Conservation (phyloP, 2,888 invertebrate genomes). For the Rhagonycha fulva region DNA sequence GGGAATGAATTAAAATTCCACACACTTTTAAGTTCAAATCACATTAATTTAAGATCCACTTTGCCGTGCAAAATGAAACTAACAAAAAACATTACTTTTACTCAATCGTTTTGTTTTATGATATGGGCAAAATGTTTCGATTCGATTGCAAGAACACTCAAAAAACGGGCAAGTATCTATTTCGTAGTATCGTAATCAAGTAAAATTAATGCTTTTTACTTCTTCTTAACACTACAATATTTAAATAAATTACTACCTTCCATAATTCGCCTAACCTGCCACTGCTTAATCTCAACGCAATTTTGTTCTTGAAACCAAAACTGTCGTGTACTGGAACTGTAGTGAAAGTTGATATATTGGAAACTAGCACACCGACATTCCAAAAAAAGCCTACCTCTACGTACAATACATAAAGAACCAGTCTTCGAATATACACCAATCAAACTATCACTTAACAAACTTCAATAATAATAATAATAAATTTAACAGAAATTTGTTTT, state of each 20-base stretch:
- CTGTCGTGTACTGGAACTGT: not conserved
- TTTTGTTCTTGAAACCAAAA: not conserved
- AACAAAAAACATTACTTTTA: not conserved
- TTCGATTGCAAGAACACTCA: not conserved
- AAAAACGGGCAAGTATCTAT: not conserved
- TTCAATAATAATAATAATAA: not conserved
- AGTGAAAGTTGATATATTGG: not conserved
- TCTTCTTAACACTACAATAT: not conserved
- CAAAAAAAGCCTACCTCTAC: not conserved
- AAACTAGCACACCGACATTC: not conserved
- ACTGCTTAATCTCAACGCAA: not conserved
- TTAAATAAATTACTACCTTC: not conserved
- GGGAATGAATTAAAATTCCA: not conserved
- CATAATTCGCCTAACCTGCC: not conserved
- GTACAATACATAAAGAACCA: not conserved
- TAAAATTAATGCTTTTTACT: not conserved
- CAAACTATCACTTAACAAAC: not conserved
- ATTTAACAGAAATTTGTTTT: not conserved
- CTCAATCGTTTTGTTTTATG: not conserved
- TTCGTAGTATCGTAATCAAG: not conserved
- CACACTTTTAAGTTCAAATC: not conserved
- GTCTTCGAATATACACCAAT: constrained; percentile 3
- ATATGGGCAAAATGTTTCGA: not conserved
- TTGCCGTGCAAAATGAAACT: not conserved
- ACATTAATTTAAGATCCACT: not conserved